These are phyloP conservation scores for Oryzias sinensis DNA, from an alignment of 2,797 vertebrate species.

Conservation along the genomic window DNA sequence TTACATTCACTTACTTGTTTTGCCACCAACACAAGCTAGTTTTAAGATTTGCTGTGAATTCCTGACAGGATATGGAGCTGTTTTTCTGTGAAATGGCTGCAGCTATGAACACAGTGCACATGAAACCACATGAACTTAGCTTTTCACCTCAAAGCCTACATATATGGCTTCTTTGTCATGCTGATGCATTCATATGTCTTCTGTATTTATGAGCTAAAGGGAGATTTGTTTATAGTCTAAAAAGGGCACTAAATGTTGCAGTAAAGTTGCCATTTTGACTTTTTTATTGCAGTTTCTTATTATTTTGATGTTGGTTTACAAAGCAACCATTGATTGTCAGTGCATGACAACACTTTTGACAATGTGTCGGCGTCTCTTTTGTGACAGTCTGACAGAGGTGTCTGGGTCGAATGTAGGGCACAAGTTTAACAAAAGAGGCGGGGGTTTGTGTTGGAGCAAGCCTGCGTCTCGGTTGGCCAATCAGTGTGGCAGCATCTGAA, in stretches of 20 bases:
- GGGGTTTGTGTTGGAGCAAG: conserved; percentile 23
- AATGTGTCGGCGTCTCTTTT: conserved; percentile 22
- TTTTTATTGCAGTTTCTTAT: background rate
- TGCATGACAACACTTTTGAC: conserved; percentile 16
- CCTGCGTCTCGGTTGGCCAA: conserved; percentile 30
- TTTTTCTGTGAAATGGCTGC: conserved; percentile 27
- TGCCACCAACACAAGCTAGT: background rate
- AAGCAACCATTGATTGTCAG: background rate
- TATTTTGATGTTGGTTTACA: background rate
- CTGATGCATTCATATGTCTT: too few species aligned
- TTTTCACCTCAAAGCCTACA: too few species aligned
- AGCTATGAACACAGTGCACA: conserved; percentile 2
- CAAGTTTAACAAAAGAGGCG: conserved; percentile 13
- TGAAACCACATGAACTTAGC: background rate
- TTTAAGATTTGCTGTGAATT: conserved; percentile 17
- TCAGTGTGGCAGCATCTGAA: conserved; percentile 31
- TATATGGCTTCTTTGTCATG: too few species aligned
- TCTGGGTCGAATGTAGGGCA: conserved; percentile 36
- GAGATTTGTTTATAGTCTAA: too few species aligned
- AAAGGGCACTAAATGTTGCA: too few species aligned
- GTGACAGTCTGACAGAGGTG: conserved; percentile 22
- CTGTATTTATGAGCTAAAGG: too few species aligned
- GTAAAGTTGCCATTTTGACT: background rate
- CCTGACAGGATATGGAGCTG: conserved; percentile 47
- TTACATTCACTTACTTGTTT: conserved; percentile 3